These are phyloP conservation scores for Ophraella communa DNA, from an alignment of 2,888 invertebrate genomes.

Conservation along the genomic window DNA sequence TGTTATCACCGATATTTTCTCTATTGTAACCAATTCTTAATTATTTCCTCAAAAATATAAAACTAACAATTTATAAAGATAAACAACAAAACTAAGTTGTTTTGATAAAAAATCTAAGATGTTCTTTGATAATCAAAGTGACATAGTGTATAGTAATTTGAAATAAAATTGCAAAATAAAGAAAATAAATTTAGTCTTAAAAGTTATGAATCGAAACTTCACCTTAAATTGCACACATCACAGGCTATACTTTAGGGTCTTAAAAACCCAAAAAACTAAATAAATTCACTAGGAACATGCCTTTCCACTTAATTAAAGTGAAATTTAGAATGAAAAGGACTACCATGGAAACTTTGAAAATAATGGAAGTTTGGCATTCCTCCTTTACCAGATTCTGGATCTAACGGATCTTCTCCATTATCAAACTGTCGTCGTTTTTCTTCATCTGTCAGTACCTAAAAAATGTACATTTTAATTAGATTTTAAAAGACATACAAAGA, in stretches of 20 bases:
- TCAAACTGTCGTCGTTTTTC: conserved; percentile 96
- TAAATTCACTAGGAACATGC: background rate
- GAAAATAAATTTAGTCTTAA: background rate
- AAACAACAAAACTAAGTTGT: background rate
- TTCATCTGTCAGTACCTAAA: conserved; percentile 77
- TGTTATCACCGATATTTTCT: too few species aligned
- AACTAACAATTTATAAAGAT: too few species aligned
- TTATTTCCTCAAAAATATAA: too few species aligned
- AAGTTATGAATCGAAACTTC: background rate
- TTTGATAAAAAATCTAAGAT: too few species aligned
- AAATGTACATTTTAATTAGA: conserved; percentile 21
- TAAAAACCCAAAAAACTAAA: background rate
- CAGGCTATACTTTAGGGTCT: background rate
- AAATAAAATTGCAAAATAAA: background rate
- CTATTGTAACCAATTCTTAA: too few species aligned
- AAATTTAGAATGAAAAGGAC: conserved; percentile 96
- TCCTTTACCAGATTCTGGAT: conserved; percentile 82
- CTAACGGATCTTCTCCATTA: conserved; percentile 93
- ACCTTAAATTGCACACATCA: conserved; percentile 9
- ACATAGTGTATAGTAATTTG: background rate
- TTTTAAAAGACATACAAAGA: too few species aligned
- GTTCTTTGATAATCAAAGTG: too few species aligned
- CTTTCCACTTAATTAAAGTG: conserved; percentile 78
- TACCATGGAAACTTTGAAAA: conserved; percentile 75
- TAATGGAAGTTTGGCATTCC: conserved; percentile 79